Percentiles rank a stretch among this genome's conserved stretches.
Conservation (phyloP, 2,797 vertebrate genomes). For the Acomys russatus region DNA sequence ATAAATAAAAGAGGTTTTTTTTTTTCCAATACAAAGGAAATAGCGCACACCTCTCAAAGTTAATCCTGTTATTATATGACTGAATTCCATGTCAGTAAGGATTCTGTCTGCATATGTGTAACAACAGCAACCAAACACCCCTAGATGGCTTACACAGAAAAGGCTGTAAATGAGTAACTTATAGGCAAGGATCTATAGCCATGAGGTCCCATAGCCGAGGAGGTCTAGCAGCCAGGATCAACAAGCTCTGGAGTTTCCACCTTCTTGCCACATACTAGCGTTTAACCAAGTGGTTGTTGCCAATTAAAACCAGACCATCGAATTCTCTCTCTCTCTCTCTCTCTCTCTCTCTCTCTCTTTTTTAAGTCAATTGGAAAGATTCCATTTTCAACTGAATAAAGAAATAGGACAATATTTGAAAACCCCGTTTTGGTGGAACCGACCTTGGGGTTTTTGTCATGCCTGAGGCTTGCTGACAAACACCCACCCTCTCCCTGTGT, state of each 20-base stretch:
- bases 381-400: slow-evolving; percentile 57
- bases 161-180: background rate
- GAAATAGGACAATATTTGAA: slow-evolving; percentile 52
- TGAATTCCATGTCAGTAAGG: background rate
- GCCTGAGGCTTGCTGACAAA: slow-evolving; percentile 43
- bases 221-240: background rate
- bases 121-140: background rate
- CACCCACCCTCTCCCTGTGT: too few species aligned
- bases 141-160: background rate
- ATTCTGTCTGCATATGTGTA: background rate
- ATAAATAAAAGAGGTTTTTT: background rate
- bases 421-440: background rate
- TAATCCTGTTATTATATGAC: background rate
- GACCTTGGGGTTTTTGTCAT: slow-evolving; percentile 48
- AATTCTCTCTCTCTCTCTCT: background rate
- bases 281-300: slow-evolving; percentile 8
- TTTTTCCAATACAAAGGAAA: slow-evolving; percentile 44
- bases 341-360: background rate
- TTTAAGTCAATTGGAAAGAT: slow-evolving; percentile 20
- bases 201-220: background rate
- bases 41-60: background rate
- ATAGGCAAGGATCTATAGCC: background rate
- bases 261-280: background rate
- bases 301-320: slow-evolving; percentile 47
- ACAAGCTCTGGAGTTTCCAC: background rate